Conservation (phyloP, 2,888 invertebrate genomes). For the Drosophila cognata region DNA sequence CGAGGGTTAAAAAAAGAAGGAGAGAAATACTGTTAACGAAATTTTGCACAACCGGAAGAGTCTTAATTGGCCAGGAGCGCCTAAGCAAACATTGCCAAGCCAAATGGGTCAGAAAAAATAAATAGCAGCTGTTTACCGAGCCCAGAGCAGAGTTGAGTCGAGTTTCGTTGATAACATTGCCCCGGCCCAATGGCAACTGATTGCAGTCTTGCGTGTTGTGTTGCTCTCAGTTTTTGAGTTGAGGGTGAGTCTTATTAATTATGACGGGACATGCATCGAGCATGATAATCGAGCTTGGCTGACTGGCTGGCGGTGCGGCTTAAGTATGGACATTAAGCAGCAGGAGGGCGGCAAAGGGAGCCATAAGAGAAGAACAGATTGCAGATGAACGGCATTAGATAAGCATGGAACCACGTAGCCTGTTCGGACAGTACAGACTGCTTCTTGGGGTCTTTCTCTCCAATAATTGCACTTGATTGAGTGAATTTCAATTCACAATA, state of each 20-base stretch:
- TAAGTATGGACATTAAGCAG: conserved; percentile 7
- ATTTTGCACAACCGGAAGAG: conserved; percentile 69
- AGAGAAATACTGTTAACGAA: conserved; percentile 28
- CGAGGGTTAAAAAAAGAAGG: conserved; percentile 34
- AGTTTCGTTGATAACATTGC: conserved; percentile 38
- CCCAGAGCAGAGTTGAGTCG: conserved; percentile 8
- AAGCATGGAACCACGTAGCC: conserved; percentile 34
- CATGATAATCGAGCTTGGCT: conserved; percentile 52
- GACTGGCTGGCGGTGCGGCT: conserved; percentile 21
- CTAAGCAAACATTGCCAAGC: conserved; percentile 44
- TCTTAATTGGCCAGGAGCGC: conserved; percentile 68
- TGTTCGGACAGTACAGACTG: not conserved
- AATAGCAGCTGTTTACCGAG: conserved; percentile 59
- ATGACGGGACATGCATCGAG: conserved; percentile 73
- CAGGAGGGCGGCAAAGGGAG: conserved; percentile 26
- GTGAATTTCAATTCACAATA: conserved; percentile 26
- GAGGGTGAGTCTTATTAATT: conserved; percentile 72
- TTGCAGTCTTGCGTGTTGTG: conserved; percentile 66
- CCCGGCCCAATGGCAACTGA: conserved; percentile 52
- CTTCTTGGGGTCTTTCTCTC: conserved; percentile 1
- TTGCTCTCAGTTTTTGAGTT: conserved; percentile 6
- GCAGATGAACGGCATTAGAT: conserved; percentile 36
- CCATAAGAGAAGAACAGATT: conserved; percentile 5
- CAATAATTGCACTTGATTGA: conserved; percentile 65
- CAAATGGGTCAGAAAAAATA: conserved; percentile 43